Evolutionary conservation across 2,113 vertebrate species (phyloP).

Genomic region (Tetrao urogallus): DNA sequence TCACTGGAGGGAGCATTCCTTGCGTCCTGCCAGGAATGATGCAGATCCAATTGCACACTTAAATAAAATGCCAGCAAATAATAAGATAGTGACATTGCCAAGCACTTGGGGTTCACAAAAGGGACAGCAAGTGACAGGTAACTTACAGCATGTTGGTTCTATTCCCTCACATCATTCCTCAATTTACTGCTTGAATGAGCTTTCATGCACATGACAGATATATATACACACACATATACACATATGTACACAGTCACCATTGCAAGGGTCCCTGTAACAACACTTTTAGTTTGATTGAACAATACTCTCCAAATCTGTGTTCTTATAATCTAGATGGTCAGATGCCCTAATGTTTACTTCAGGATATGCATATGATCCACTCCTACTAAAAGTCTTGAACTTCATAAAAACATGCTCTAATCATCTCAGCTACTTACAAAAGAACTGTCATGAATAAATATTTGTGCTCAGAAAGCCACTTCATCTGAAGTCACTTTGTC

Average conservation of each 20-base stretch:
- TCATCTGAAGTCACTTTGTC: background rate
- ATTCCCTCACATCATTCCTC: background rate
- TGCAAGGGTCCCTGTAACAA: background rate
- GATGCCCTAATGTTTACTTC: background rate
- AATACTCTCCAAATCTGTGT: background rate
- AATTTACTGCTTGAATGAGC: background rate
- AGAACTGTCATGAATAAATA: background rate
- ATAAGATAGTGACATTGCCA: background rate
- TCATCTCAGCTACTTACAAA: background rate
- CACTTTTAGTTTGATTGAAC: background rate
- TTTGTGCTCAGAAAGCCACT: background rate
- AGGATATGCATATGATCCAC: background rate
- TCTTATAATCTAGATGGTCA: background rate
- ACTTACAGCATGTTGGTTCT: background rate
- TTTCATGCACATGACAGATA: background rate
- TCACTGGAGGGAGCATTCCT: rapidly evolving
- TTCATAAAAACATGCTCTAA: background rate
- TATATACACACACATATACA: background rate
- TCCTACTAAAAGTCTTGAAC: background rate
- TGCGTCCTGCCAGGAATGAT: background rate
- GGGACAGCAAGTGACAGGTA: background rate
- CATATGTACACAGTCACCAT: too few species aligned
- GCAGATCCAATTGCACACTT: rapidly evolving
- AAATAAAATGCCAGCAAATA: background rate
- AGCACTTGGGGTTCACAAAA: background rate